Evolutionary conservation across 2,797 vertebrate genomes (phyloP).

Genomic region (Lepilemur ruficaudatus): DNA sequence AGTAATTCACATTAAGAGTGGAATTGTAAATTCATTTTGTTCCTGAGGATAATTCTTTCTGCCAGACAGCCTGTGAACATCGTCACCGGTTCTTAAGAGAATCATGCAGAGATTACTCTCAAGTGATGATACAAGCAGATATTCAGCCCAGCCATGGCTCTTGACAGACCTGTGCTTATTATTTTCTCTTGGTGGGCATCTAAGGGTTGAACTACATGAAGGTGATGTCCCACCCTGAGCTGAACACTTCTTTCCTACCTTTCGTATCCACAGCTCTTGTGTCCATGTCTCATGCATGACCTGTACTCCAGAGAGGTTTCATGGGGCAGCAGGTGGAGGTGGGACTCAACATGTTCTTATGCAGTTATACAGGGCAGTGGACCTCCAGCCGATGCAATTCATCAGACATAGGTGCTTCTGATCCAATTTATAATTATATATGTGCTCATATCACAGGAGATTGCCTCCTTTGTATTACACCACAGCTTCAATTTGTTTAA

Average conservation of each 20-base stretch:
- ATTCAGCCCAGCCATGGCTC: not conserved
- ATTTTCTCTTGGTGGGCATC: not conserved
- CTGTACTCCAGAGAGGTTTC: not conserved
- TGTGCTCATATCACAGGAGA: not conserved
- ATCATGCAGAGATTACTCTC: not conserved
- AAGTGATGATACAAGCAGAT: not conserved
- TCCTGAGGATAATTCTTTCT: not conserved
- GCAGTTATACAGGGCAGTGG: not conserved
- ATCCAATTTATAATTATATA: not conserved
- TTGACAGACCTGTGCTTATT: not conserved
- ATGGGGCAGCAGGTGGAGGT: not conserved
- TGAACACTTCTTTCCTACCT: not conserved
- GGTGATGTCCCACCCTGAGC: not conserved
- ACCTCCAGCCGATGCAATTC: not conserved
- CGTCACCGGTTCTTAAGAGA: not conserved
- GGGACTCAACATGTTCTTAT: not conserved
- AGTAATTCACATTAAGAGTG: not conserved
- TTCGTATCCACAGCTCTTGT: not conserved
- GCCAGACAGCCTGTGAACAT: not conserved
- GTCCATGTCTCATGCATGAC: fast-evolving
- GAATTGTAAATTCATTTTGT: not conserved
- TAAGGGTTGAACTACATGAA: not conserved
- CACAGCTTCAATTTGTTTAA: not conserved
- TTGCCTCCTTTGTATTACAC: not conserved
- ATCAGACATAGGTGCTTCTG: not conserved